Conservation (phyloP, 1,140 invertebrate species). For the Pseudomyrmex flavicornis region DNA sequence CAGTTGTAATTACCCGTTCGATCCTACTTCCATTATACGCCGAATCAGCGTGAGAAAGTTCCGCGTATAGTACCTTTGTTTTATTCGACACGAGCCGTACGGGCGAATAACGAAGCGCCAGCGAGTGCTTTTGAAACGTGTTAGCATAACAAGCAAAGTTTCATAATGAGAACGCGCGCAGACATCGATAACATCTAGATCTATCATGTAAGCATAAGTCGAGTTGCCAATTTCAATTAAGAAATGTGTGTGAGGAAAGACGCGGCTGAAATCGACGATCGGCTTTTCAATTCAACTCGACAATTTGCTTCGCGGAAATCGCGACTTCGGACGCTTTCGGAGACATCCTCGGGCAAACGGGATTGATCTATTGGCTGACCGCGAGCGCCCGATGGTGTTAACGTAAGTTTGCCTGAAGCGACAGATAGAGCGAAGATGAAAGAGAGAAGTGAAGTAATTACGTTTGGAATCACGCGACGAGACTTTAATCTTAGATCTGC, state of each 20-base stretch:
- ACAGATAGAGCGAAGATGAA: constrained; percentile 76
- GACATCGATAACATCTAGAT: constrained; percentile 12
- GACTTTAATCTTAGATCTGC: constrained; percentile 76
- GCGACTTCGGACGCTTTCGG: constrained; percentile 61
- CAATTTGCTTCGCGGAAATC: constrained; percentile 30
- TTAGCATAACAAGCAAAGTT: constrained; percentile 40
- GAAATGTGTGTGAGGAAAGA: neutral
- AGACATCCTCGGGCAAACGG: constrained; percentile 53
- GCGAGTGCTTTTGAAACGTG: constrained; percentile 37
- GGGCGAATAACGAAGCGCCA: constrained; percentile 17
- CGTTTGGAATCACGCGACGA: constrained; percentile 66
- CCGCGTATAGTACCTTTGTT: constrained; percentile 11
- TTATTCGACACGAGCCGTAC: constrained; percentile 11
- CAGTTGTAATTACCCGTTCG: constrained; percentile 13
- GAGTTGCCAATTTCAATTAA: constrained; percentile 41
- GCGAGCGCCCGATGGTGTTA: constrained; percentile 49
- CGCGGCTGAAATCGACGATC: neutral
- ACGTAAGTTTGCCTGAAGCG: constrained; percentile 68
- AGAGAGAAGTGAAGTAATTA: constrained; percentile 77
- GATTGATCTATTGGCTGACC: constrained; percentile 63
- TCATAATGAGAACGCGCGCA: constrained; percentile 42
- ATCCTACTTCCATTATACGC: neutral
- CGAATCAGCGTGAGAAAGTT: constrained; percentile 25
- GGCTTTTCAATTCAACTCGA: neutral
- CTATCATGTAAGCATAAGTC: constrained; percentile 15